A percentile compares a stretch with the other conserved stretches of the same genome.
Evolutionary conservation across 1,140 invertebrate genomes (phyloP).

Genomic region (Pteromalus puparum): DNA sequence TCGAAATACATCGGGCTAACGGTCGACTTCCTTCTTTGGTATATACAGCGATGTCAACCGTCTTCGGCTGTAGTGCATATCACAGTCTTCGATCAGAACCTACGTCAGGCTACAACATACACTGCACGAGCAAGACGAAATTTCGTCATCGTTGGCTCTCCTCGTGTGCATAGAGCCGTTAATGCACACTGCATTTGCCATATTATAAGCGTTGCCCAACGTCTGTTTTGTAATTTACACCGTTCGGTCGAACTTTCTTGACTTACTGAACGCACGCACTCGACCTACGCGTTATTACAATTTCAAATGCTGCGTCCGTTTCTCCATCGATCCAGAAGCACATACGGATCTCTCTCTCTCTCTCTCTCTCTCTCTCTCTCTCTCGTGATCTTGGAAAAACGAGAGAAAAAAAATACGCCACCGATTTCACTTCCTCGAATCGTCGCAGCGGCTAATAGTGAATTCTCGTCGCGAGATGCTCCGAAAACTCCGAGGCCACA

Average conservation of each 20-base stretch:
- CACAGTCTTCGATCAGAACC: too few relatives aligned
- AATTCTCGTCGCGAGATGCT: background rate
- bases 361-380: too few relatives aligned
- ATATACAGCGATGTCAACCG: background rate
- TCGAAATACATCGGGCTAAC: background rate
- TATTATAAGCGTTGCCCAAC: conserved; percentile 27
- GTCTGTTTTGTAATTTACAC: conserved; percentile 29
- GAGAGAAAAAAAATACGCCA: background rate
- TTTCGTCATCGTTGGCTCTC: background rate
- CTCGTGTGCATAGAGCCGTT: background rate
- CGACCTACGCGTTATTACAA: conserved; percentile 34
- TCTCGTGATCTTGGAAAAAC: too few relatives aligned
- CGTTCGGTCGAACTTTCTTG: background rate
- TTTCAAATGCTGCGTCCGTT: background rate
- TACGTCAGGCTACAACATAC: background rate
- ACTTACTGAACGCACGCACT: background rate
- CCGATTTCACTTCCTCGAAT: background rate
- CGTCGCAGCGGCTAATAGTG: background rate
- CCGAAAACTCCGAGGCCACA: background rate
- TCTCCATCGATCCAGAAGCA: background rate
- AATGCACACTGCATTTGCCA: conserved; percentile 10
- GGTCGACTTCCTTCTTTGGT: background rate
- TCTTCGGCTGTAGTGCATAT: background rate
- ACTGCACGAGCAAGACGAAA: background rate
- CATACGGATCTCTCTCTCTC: too few relatives aligned